phyloP scores from a whole-genome alignment of 2,797 vertebrate genomes.

The Bovichtus variegatus region DNA sequence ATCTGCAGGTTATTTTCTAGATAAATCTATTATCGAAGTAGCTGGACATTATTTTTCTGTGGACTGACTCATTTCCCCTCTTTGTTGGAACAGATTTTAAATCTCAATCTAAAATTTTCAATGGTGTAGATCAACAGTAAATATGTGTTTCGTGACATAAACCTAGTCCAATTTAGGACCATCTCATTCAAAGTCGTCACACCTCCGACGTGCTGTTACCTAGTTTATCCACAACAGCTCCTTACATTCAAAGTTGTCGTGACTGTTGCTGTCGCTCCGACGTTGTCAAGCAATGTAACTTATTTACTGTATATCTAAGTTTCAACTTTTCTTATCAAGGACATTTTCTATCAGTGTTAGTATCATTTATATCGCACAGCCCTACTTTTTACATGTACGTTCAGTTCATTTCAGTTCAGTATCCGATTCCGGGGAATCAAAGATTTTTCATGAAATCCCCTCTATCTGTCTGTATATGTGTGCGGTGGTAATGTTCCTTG shows the following conservation, averaged over 20 bases:
- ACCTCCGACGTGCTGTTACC: not conserved
- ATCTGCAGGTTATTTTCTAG: no score
- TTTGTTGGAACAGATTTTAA: not conserved
- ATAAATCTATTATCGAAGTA: no score
- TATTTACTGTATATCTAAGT: not conserved
- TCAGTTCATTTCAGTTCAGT: constrained; percentile 18
- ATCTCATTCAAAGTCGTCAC: not conserved
- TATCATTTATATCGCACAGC: not conserved
- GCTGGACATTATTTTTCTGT: no score
- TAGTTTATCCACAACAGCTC: not conserved
- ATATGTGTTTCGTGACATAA: not conserved
- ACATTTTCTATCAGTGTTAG: not conserved
- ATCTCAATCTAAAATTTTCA: not conserved
- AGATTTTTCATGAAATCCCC: constrained; percentile 24
- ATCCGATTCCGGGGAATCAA: constrained; percentile 6
- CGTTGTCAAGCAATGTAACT: not conserved
- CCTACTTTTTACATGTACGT: not conserved
- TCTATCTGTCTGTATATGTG: constrained; percentile 5
- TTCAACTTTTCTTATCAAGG: not conserved
- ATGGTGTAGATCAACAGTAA: not conserved
- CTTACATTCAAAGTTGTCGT: not conserved
- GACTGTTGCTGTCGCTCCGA: not conserved
- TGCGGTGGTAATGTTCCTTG: constrained; percentile 12
- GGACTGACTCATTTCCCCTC: not conserved
- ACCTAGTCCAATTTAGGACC: not conserved